Base-by-base conservation (phyloP, 2,888 invertebrate genomes). In the Isoperla grammatica region DNA sequence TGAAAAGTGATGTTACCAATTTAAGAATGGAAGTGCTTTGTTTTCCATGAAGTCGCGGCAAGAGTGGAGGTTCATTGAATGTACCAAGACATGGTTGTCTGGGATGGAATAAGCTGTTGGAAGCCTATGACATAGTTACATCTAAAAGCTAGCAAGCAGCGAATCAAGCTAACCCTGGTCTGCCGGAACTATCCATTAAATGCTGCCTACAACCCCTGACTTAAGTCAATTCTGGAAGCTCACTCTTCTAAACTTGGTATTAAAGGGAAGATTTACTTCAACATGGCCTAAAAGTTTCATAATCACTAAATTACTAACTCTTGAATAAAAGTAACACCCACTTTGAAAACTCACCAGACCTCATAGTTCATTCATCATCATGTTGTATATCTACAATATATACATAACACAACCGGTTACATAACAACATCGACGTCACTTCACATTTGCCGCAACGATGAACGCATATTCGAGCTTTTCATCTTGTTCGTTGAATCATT, bases 101-200 rank as follows among this genome's bases (percentile, higher is more conserved):
- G 61, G 61, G 60, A 57, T 59, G 57, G 61, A 61, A 61, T 55
- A 63, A 63, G 63, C 62, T 57, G 60, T 60, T 59, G 57, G 62
- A 64, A 63, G 63, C 64, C 60, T 72, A 66, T 71, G 71, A 70
- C 71, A 72, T 74, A 75, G 75, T 74, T 74, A 75, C 74, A 74
- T 73, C 73, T 74, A 75, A 12, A 70, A 65, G 67, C 65, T 61
- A 64, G 65, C 66, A 74, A 75, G 74, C 75, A 73, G 73, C 74
- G 74, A 75, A 73, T 73, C 72, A 72, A 73, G 73, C 73, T 73
- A 69, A 64, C 70, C 73, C 71, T 62, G 62, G 64, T 63, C 62
- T 60, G 61, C 62, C 61, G 64, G 57, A 63, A 63, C 64, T 59
- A 53, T 62, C 49, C 54, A 48, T 53, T 57, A 62, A 61, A 61